Base-by-base conservation (phyloP, 2,113 vertebrate species). In the Microtus richardsoni region DNA sequence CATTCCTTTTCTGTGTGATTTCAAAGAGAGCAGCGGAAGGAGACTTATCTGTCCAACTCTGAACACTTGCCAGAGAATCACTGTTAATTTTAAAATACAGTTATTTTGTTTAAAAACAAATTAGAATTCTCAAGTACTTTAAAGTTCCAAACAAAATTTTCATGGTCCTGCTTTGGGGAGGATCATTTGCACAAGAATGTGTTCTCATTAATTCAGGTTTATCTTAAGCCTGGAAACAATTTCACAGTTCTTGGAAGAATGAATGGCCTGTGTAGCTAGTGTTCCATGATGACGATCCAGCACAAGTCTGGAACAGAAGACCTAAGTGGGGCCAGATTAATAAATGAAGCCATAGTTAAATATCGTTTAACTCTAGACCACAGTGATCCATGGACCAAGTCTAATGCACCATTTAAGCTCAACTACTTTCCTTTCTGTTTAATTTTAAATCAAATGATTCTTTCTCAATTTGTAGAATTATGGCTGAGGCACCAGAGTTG, bases 301-400 rank as follows among this genome's bases (percentile, higher is more conserved):
- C 26, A 92, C 84, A 92, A 88, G 19, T 91, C 36, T 87, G 58
- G 41, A 96, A 78, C 17, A 91, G 54, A 91, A 95, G 24, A 47
- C 7, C n/a, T 62, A 74, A 36, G 13, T 10, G 84, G 41, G 84
- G 52, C 66, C 84, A 58, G 89, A 91, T 82, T 93, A 10, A 62
- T 82, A 85, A 75, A 54, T 90, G 58, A 90, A 90, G 75, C 96
- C 33, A 75, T 92, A 79, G 94, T 93, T 80, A 89, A 97, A 54
- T 52, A 28, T 86, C 75, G 77, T 66, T 93, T 96, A 93, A 89
- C 84, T 83, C 41, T 36, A 83, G 49, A 26, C 73, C 39, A 89
- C 78, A 95, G 89, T 95, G 93, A 96, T 89, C 24, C 17, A 86
- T 88, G 90, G 82, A 73, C 52, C 74, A 74, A 79, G 30, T 24